phyloP scores from a whole-genome alignment of 92 coral and sea anemone genomes.

The Bergia puertoricense region DNA sequence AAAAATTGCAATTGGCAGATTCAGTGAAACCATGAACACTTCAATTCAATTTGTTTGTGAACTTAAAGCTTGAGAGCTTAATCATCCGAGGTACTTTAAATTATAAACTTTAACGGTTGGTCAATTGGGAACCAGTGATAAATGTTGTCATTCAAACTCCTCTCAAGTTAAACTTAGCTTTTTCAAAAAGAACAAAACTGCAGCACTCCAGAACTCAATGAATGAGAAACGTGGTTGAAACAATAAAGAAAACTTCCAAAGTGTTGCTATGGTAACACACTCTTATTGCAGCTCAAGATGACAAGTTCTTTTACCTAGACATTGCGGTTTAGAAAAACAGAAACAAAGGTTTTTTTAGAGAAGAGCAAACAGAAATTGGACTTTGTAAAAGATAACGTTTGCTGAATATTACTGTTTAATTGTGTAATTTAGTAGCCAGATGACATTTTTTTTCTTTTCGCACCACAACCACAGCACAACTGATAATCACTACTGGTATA shows the following conservation, averaged over 20 bases:
- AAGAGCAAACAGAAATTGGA: background rate
- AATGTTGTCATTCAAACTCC: background rate
- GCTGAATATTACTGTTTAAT: too few species aligned
- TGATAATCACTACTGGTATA: background rate
- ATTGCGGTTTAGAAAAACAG: background rate
- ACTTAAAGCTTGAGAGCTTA: background rate
- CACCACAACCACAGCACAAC: background rate
- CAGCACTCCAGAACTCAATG: background rate
- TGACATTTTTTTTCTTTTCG: background rate
- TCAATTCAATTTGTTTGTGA: background rate
- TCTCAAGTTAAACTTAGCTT: background rate
- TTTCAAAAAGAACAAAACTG: background rate
- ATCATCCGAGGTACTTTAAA: background rate
- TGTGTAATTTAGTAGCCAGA: background rate
- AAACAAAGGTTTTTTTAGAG: too few species aligned
- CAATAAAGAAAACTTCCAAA: background rate
- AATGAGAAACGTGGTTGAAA: too few species aligned
- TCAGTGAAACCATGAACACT: conserved; percentile 23
- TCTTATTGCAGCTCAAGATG: background rate
- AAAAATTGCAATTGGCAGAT: conserved; percentile 20
- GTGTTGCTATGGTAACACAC: background rate
- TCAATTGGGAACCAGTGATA: background rate
- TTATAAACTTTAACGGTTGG: background rate
- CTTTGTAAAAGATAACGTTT: too few species aligned
- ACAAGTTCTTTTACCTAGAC: background rate